Evolutionary conservation across 2,888 invertebrate species (phyloP), one percentile per base, ranked within the genome.

Genomic region (Acholoe squamosa): DNA sequence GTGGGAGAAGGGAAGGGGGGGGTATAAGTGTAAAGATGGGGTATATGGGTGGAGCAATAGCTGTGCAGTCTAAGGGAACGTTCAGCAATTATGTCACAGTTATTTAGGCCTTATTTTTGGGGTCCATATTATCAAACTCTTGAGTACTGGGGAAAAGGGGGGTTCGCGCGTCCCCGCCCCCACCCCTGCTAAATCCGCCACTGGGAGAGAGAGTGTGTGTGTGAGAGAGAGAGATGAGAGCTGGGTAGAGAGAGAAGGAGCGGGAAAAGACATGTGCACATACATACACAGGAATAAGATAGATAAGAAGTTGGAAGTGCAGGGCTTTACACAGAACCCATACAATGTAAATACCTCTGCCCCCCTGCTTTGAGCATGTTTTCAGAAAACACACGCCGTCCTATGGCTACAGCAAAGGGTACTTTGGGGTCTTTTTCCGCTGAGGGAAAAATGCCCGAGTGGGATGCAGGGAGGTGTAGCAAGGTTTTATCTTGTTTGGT

Each of bases 381-480:
- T 80, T 80, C 80, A 33, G 43, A 80, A 80, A 80, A 80, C 80
- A 80, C 80, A 80, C 43, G 19, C 19, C 22, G 43, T 22, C 80
- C 33, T 80, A 43, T 80, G 12, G 22, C 80, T 34, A 80, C 80
- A 33, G 33, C 34, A 28, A 71, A 71, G 28, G 71, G 71, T 71
- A 71, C 71, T 71, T 71, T 71, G 43, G 80, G 80, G 80, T 80
- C 80, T 43, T 80, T 71, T 71, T 71, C 71, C 28, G 14, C 5
- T 7, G 71, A n/a, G 71, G 7, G 28, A 28, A 71, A 71, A 71
- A 28, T 61, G 25, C 61, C 19, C 19, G 14, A n/a, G 61, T n/a
- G 19, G 61, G 61, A n/a, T n/a, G n/a, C 12, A 12, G 3, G 61
- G 61, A 19, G n/a, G 14, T n/a, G 71, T 71, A 14, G 25, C 25